Evolutionary conservation across 1,140 invertebrate species (phyloP), one percentile per base, ranked within the genome.

Genomic region (Zaprionus capensis): DNA sequence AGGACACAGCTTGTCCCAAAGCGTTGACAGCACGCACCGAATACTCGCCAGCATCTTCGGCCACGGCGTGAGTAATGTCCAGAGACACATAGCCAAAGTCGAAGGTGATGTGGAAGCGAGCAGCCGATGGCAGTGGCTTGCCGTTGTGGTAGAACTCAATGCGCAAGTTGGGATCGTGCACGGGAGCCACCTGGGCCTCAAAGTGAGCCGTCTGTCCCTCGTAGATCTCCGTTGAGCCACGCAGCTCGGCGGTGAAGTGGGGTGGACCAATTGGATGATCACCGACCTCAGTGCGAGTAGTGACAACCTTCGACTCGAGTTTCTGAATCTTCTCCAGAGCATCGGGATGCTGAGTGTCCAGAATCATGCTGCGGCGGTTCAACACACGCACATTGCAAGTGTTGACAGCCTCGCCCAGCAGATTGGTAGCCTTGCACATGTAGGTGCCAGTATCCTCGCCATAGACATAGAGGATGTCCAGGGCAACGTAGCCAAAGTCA

Each of bases 31-130:
- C 97, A 81, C 96, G 96, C 5, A 98, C 97, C 0, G 97, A 97
- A 92, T 99, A 99, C 93, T 97, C 96, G 53, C 99, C 99, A 69
- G 96, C 97, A 94, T 99, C 99, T 94, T 98, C 98, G 5, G 97
- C 96, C 56, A 98, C 96, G 58, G 96, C 95, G 78, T 98, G 97
- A 57, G 95, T 95, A 86, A 99, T 98, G 93, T 99, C 98, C 74
- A 99, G 93, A 46, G 98, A 97, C 58, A 98, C 96, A 80, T 98
- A 99, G 81, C 98, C 98, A 94, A 99, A 99, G 93, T 99, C 98
- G 90, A 98, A 97, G 55, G 97, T 98, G 76, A 97, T 97, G 93
- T 98, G 97, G 95, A 97, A 98, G 81, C 97, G 95, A 53, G 97
- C 95, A 51, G 97, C 97, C 77, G 96, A 97, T 91, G 96, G 96